phyloP scores from a whole-genome alignment of 2,888 invertebrate genomes.

The Eulithis prunata region DNA sequence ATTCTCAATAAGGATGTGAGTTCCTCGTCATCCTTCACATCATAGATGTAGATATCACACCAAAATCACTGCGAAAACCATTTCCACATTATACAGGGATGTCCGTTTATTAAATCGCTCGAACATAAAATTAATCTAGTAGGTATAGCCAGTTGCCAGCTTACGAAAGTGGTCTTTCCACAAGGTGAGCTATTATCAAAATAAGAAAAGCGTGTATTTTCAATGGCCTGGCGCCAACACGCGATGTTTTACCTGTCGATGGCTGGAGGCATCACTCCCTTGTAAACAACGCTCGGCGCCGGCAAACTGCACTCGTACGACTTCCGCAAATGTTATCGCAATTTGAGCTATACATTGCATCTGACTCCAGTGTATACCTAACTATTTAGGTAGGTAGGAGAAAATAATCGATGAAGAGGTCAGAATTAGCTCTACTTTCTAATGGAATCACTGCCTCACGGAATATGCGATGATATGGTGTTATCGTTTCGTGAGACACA shows the following conservation, averaged over 20 bases:
- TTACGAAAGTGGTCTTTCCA: constrained; percentile 5
- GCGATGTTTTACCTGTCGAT: constrained; percentile 62
- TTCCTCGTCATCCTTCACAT: constrained; percentile 44
- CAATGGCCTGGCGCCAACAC: constrained; percentile 55
- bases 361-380: too few relatives aligned
- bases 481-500: constrained; percentile 13
- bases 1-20: constrained; percentile 91
- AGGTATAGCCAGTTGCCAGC: neutral
- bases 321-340: constrained; percentile 48
- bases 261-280: constrained; percentile 50
- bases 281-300: constrained; percentile 60
- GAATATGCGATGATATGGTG: neutral
- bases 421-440: constrained; percentile 2
- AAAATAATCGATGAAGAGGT: neutral
- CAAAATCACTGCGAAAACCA: constrained; percentile 14
- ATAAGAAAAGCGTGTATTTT: constrained; percentile 56
- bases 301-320: constrained; percentile 41
- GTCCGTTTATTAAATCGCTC: constrained; percentile 1
- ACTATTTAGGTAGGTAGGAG: too few relatives aligned
- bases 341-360: constrained; percentile 11
- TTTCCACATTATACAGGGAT: neutral
- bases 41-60: constrained; percentile 7
- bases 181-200: constrained; percentile 56
- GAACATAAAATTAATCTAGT: constrained; percentile 3
- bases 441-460: neutral